Percentiles rank a stretch among this genome's conserved stretches.
Conservation (phyloP, 2,888 invertebrate species). For the Xanthorhoe designata region DNA sequence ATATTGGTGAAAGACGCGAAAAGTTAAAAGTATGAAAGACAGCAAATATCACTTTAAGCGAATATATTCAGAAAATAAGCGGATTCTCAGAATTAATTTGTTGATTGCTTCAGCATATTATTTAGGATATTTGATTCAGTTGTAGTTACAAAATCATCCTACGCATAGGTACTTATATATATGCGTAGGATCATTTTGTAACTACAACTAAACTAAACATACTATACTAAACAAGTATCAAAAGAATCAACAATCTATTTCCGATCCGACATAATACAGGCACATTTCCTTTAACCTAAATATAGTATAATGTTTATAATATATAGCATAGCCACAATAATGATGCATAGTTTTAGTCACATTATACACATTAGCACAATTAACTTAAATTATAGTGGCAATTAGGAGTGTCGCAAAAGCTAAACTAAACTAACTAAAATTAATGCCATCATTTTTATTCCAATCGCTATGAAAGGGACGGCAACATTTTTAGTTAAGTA, state of each 20-base stretch:
- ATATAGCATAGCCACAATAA: conserved; percentile 21
- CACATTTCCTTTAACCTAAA: conserved; percentile 21
- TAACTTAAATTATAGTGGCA: too few species aligned
- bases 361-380: not conserved
- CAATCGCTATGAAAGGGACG: too few species aligned
- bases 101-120: conserved; percentile 5
- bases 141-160: too few species aligned
- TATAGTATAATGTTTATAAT: conserved; percentile 9
- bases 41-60: conserved; percentile 44
- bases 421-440: too few species aligned
- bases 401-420: too few species aligned
- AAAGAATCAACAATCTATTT: conserved; percentile 21
- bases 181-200: too few species aligned
- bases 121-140: not conserved
- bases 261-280: conserved; percentile 18
- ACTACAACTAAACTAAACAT: too few species aligned
- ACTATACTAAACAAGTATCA: not conserved
- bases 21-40: conserved; percentile 38
- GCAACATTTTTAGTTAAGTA: too few species aligned
- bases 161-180: too few species aligned
- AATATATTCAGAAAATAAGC: conserved; percentile 35
- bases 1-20: conserved; percentile 16
- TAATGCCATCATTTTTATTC: too few species aligned
- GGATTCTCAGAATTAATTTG: conserved; percentile 19
- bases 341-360: conserved; percentile 13